Evolutionary conservation across 2,888 invertebrate genomes (phyloP).

Genomic region (Ditula angustiorana): DNA sequence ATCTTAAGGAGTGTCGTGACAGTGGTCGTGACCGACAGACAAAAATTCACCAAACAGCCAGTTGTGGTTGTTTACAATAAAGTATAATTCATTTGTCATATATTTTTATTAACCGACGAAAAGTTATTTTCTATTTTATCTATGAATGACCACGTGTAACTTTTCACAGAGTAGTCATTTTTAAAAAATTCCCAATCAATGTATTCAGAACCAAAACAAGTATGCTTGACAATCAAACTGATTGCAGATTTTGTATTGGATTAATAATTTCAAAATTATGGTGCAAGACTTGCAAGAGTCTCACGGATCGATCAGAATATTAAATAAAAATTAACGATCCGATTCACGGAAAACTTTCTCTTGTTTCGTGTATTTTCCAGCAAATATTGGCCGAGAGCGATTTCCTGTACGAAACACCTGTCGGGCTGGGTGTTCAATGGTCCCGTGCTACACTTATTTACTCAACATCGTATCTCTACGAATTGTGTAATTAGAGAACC

Average conservation of each 20-base stretch:
- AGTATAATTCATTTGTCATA: too few species aligned
- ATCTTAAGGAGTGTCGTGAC: too few species aligned
- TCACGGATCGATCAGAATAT: conserved; percentile 2
- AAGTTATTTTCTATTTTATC: too few species aligned
- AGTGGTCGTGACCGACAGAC: too few species aligned
- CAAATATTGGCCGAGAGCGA: conserved; percentile 27
- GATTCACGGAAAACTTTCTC: conserved; percentile 36
- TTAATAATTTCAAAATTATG: conserved; percentile 24
- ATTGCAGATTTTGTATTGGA: not conserved
- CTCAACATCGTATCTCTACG: not conserved
- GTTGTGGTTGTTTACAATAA: too few species aligned
- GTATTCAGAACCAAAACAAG: not conserved
- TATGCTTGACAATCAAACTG: not conserved
- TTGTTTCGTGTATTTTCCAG: conserved; percentile 20
- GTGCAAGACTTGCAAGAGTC: not conserved
- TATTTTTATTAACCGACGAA: too few species aligned
- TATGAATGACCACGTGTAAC: too few species aligned
- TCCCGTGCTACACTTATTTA: too few species aligned
- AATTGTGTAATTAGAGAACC: too few species aligned
- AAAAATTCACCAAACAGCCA: too few species aligned
- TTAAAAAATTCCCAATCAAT: not conserved
- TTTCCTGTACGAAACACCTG: conserved; percentile 18
- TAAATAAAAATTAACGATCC: conserved; percentile 18
- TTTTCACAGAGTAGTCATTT: too few species aligned
- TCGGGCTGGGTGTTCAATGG: not conserved